Evolutionary conservation across 1,140 invertebrate species (phyloP).

Genomic region (Zaprionus gabonicus): DNA sequence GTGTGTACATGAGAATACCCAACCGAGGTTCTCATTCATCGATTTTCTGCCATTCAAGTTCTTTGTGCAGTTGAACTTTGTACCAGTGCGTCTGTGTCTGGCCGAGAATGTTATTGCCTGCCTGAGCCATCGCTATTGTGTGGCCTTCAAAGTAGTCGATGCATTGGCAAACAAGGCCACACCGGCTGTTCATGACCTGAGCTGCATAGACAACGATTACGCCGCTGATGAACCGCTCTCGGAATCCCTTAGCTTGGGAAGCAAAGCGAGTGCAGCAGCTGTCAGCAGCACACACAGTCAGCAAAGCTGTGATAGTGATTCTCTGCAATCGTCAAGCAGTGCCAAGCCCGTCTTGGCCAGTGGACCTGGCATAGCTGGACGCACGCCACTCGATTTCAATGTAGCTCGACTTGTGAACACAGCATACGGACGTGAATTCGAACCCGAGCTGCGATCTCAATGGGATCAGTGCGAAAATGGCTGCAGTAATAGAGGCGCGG

Average conservation of each 20-base stretch:
- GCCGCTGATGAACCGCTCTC: conserved; percentile 69
- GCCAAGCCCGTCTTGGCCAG: conserved; percentile 50
- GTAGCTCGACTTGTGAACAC: conserved; percentile 76
- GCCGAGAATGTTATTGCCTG: conserved; percentile 82
- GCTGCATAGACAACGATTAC: conserved; percentile 74
- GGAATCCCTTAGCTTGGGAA: conserved; percentile 72
- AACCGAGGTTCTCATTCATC: conserved; percentile 78
- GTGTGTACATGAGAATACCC: conserved; percentile 79
- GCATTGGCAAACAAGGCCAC: conserved; percentile 54
- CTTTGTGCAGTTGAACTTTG: conserved; percentile 79
- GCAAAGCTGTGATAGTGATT: conserved; percentile 81
- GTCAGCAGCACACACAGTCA: conserved; percentile 68
- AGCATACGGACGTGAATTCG: conserved; percentile 76
- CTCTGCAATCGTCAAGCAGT: conserved; percentile 74
- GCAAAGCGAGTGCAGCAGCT: conserved; percentile 71
- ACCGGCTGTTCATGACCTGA: conserved; percentile 40
- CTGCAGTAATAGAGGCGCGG: conserved; percentile 25
- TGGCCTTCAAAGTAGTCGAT: conserved; percentile 80
- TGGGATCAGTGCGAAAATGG: conserved; percentile 72
- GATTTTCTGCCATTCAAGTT: conserved; percentile 83
- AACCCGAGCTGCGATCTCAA: conserved; percentile 74
- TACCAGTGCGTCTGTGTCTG: conserved; percentile 68
- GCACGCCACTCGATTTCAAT: conserved; percentile 79
- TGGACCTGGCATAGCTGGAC: conserved; percentile 60
- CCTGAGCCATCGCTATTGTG: conserved; percentile 77